Conservation (phyloP, 2,797 vertebrate genomes). For the Cynopterus sphinx region DNA sequence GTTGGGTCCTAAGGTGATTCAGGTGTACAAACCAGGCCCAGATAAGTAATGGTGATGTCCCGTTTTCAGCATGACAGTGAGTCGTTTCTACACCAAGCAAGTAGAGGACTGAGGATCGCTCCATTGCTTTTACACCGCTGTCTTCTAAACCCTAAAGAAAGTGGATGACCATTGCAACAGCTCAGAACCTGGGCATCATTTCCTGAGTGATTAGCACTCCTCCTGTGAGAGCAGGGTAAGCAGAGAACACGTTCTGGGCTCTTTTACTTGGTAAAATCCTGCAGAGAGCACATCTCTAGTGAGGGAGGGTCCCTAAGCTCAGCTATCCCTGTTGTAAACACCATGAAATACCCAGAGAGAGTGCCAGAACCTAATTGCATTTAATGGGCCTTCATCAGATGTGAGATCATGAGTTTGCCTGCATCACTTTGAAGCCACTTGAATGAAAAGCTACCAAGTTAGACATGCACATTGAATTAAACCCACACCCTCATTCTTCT, state of each 20-base stretch:
- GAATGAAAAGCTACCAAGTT: conserved; percentile 37
- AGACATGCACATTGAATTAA: conserved; percentile 12
- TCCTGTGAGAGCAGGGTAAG: background rate
- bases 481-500: conserved; percentile 22
- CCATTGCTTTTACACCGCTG: background rate
- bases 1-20: background rate
- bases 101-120: background rate
- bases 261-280: background rate
- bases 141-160: background rate
- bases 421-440: conserved; percentile 27
- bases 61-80: background rate
- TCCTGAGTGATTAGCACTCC: background rate
- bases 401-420: conserved; percentile 44
- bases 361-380: background rate
- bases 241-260: background rate
- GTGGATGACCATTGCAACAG: background rate
- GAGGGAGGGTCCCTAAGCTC: background rate
- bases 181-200: background rate
- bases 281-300: background rate
- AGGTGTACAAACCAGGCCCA: background rate
- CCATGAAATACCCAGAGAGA: background rate
- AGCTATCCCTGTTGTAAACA: background rate
- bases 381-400: background rate
- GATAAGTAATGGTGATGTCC: background rate
- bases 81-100: background rate